Evolutionary conservation across 2,888 invertebrate genomes (phyloP).

Genomic region (Candidula unifasciata): DNA sequence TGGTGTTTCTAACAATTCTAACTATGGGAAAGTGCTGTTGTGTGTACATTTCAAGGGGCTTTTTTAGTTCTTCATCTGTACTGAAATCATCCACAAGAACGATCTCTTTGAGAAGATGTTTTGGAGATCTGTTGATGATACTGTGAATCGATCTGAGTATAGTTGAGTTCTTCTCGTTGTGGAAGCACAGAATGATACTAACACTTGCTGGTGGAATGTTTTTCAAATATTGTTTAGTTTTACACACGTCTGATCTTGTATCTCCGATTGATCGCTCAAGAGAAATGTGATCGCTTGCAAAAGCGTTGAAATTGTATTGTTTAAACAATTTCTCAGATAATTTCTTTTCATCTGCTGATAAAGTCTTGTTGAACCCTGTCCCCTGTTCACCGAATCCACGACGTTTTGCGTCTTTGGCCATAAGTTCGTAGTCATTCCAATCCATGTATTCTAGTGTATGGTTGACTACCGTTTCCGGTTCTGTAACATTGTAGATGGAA

Average conservation of each 20-base stretch:
- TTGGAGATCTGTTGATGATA: constrained; percentile 43
- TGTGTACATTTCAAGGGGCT: constrained; percentile 44
- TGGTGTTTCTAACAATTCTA: constrained; percentile 39
- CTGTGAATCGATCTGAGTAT: constrained; percentile 47
- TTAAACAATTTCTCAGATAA: neutral
- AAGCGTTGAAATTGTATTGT: constrained; percentile 31
- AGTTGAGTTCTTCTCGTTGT: constrained; percentile 50
- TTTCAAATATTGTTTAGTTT: constrained; percentile 18
- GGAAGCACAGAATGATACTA: constrained; percentile 43
- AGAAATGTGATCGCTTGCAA: constrained; percentile 21
- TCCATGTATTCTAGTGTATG: constrained; percentile 16
- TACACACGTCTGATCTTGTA: constrained; percentile 21
- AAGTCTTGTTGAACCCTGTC: neutral
- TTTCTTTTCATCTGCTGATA: neutral
- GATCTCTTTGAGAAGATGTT: constrained; percentile 42
- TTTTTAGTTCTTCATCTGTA: constrained; percentile 40
- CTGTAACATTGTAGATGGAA: too few species aligned
- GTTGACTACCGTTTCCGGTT: neutral
- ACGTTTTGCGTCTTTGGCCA: constrained; percentile 30
- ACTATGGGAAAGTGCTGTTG: constrained; percentile 36
- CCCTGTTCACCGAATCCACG: constrained; percentile 38
- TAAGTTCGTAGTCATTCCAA: constrained; percentile 45
- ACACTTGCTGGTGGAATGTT: constrained; percentile 26
- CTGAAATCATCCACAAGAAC: constrained; percentile 54
- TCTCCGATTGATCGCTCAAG: constrained; percentile 33